Evolutionary conservation across 1,140 invertebrate genomes (phyloP).

Genomic region (Diorhabda sublineata): DNA sequence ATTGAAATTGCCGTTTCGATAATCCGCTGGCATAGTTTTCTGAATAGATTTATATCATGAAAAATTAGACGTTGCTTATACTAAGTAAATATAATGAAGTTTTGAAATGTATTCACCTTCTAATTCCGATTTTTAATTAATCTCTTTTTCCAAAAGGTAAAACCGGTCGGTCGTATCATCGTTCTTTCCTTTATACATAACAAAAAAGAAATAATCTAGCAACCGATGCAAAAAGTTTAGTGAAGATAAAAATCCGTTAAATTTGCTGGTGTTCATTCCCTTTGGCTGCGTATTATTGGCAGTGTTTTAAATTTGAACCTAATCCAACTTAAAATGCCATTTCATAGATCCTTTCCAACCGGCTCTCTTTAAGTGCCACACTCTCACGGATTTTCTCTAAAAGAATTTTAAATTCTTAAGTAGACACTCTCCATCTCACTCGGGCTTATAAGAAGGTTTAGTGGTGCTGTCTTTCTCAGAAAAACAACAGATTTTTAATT

Average conservation of each 20-base stretch:
- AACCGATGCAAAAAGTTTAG: conserved; percentile 30
- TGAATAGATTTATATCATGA: too few species aligned
- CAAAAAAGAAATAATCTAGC: conserved; percentile 4
- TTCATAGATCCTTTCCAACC: conserved; percentile 47
- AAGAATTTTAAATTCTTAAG: conserved; percentile 51
- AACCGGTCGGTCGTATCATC: not conserved
- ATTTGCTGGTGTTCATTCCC: conserved; percentile 39
- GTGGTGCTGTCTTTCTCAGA: conserved; percentile 26
- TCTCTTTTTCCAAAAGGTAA: not conserved
- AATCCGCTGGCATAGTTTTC: too few species aligned
- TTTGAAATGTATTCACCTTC: not conserved
- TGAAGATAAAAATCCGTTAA: conserved; percentile 33
- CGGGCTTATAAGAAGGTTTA: conserved; percentile 7
- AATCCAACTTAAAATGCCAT: conserved; percentile 51
- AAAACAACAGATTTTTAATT: conserved; percentile 51
- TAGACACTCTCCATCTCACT: conserved; percentile 37
- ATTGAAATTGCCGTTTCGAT: too few species aligned
- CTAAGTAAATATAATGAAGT: not conserved
- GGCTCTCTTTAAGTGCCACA: conserved; percentile 43
- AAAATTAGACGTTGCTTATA: too few species aligned
- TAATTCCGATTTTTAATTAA: not conserved
- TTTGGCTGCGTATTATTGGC: conserved; percentile 44
- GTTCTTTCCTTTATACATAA: not conserved
- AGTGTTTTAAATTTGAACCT: conserved; percentile 47
- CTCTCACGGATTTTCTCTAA: conserved; percentile 44